Percentiles rank a stretch among this genome's conserved stretches.
phyloP scores from a whole-genome alignment of 2,113 vertebrate genomes.

The Ictalurus furcatus region DNA sequence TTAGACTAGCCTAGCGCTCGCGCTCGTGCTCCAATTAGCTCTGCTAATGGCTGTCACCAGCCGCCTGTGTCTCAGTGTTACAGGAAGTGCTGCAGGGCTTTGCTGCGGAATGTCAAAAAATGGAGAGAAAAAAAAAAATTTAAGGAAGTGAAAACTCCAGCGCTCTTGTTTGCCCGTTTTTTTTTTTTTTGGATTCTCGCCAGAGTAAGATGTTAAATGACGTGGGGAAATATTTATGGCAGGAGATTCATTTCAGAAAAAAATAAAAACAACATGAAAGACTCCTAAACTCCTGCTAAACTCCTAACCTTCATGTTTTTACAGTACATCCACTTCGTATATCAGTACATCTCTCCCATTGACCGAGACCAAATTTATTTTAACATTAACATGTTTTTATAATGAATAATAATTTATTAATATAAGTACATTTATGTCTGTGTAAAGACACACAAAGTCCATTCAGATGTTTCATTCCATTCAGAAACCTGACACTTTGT shows the following conservation, averaged over 20 bases:
- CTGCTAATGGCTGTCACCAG: slow-evolving; percentile 72
- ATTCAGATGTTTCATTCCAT: no score
- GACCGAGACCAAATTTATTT: background rate
- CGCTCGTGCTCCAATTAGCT: slow-evolving; percentile 77
- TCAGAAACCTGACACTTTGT: no score
- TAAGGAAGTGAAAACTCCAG: slow-evolving; percentile 13
- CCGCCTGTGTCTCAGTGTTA: slow-evolving; percentile 71
- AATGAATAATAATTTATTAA: background rate
- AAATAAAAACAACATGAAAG: background rate
- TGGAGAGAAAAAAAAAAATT: slow-evolving; percentile 48
- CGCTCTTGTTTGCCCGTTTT: background rate
- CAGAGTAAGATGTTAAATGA: background rate
- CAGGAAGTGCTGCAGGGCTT: slow-evolving; percentile 65
- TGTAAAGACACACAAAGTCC: background rate
- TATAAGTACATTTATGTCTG: background rate
- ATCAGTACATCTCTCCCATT: background rate
- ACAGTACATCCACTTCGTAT: no score
- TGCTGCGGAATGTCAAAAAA: slow-evolving; percentile 42
- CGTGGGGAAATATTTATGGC: background rate
- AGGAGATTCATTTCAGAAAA: background rate
- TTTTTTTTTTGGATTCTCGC: background rate
- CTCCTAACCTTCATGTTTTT: background rate
- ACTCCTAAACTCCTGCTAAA: background rate
- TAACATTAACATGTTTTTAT: background rate
- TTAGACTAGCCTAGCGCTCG: slow-evolving; percentile 73